These are phyloP conservation scores for Heterodera schachtii DNA, from an alignment of 1,140 invertebrate species.

Conservation along the genomic window DNA sequence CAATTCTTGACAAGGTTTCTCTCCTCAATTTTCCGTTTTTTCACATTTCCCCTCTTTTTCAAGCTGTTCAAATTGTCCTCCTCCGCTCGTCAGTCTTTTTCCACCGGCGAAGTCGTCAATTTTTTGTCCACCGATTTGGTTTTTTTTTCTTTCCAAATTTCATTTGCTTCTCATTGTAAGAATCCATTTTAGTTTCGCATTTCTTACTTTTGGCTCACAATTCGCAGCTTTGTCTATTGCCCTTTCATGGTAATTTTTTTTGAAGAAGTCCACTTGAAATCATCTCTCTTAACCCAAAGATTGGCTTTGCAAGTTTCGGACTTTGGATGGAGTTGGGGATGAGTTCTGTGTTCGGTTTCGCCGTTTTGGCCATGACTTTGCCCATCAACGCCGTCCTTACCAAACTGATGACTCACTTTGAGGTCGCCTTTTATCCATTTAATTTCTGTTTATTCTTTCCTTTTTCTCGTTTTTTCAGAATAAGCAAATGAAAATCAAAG, in stretches of 20 bases:
- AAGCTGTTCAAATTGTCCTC: conserved; percentile 46
- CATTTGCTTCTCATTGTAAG: not conserved
- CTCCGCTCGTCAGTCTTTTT: conserved; percentile 29
- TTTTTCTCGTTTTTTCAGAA: conserved; percentile 18
- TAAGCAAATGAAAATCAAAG: conserved; percentile 69
- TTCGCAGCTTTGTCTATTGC: conserved; percentile 39
- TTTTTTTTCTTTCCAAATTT: not conserved
- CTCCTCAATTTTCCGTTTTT: not conserved
- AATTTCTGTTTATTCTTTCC: not conserved
- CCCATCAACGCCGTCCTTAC: conserved; percentile 33
- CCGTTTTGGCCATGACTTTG: conserved; percentile 28
- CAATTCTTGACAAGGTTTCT: conserved; percentile 41
- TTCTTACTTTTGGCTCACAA: conserved; percentile 37
- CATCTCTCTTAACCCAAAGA: not conserved
- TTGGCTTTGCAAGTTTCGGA: not conserved
- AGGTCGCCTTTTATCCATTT: conserved; percentile 16
- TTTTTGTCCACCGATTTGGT: conserved; percentile 36
- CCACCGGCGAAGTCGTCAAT: conserved; percentile 45
- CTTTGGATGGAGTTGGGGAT: conserved; percentile 35
- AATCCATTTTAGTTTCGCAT: not conserved
- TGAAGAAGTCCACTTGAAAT: not conserved
- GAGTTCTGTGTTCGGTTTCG: conserved; percentile 40
- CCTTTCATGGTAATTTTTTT: conserved; percentile 35
- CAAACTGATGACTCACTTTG: conserved; percentile 22
- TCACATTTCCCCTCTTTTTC: not conserved